phyloP scores from a whole-genome alignment of 2,888 invertebrate genomes.

The Trachelus tabidus region DNA sequence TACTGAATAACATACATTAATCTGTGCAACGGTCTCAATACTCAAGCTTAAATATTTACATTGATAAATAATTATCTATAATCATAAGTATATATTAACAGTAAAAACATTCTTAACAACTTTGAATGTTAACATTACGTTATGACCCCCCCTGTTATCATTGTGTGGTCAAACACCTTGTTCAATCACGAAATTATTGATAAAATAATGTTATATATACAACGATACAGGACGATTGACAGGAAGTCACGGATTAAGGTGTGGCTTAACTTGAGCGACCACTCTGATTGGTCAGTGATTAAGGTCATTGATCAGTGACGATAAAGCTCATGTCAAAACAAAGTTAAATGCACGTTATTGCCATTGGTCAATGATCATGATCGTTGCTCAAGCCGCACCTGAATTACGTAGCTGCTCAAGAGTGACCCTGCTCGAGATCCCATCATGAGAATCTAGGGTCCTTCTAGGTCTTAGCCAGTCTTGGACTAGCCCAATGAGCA shows the following conservation, averaged over 20 bases:
- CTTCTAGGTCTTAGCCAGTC: too few species aligned
- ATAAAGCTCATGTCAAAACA: neutral
- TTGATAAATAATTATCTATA: neutral
- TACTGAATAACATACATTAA: neutral
- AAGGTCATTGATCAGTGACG: neutral
- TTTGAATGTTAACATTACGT: too few species aligned
- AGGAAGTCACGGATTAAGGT: neutral
- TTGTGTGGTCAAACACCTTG: too few species aligned
- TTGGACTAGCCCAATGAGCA: too few species aligned
- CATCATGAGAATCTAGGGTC: too few species aligned
- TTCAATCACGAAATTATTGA: too few species aligned
- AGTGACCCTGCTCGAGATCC: too few species aligned
- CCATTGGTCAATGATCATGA: neutral
- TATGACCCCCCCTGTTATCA: neutral
- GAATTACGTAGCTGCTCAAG: too few species aligned
- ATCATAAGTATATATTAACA: neutral
- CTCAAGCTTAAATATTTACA: neutral
- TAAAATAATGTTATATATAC: too few species aligned
- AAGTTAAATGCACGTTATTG: neutral
- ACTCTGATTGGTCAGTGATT: neutral
- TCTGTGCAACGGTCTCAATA: neutral
- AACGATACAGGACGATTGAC: neutral
- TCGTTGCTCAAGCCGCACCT: neutral
- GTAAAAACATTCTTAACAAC: too few species aligned
- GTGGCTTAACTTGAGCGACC: neutral